Base-by-base conservation (phyloP, 2,113 vertebrate species). In the Passer domesticus region DNA sequence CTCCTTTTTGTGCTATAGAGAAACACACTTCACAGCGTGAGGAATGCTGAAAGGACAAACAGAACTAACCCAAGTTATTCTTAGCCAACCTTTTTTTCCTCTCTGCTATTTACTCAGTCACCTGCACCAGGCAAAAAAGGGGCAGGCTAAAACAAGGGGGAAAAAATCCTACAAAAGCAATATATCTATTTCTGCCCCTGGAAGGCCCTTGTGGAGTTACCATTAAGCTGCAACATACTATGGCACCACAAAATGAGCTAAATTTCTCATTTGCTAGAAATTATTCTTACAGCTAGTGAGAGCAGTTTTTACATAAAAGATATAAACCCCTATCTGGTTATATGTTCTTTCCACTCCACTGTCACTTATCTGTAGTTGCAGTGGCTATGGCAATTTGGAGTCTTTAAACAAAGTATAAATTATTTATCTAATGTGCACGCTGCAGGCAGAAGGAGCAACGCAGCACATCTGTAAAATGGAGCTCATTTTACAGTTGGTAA, bases 11-110 rank as follows among this genome's bases (percentile, higher is more conserved):
- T 3, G 22, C 8, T 30, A 8, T 0, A 27, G 30, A 25, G n/a
- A 59, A 19, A 52, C 43, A 77, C 53, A 24, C 24, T 14, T 50
- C 47, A 14, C 14, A 0, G 0, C 0, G 7, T 3, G 3, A 39
- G 33, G 15, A 62, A 31, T 3, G 19, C 31, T 41, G 5, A 21
- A 15, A 56, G 13, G 44, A 43, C 2, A 33, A 46, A 28, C 28
- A 82, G 4, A 79, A 49, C 15, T 27, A 28, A 58, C 4, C 11
- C 2, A 9, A 25, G 30, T 16, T 50, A 21, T 4, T 64, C 52
- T 55, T 7, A 6, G 21, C 1, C 4, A 85, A 31, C 7, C 25
- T 4, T 30, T 41, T 59, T 17, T 35, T 50, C 21, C 44, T 68
- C 25, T 7, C 23, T 46, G 37, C 74, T 58, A 0, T 35, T 79